Percentiles rank a stretch among this genome's conserved stretches.
These are phyloP conservation scores for Byasa hedistus DNA, from an alignment of 2,888 invertebrate species.

Conservation along the genomic window DNA sequence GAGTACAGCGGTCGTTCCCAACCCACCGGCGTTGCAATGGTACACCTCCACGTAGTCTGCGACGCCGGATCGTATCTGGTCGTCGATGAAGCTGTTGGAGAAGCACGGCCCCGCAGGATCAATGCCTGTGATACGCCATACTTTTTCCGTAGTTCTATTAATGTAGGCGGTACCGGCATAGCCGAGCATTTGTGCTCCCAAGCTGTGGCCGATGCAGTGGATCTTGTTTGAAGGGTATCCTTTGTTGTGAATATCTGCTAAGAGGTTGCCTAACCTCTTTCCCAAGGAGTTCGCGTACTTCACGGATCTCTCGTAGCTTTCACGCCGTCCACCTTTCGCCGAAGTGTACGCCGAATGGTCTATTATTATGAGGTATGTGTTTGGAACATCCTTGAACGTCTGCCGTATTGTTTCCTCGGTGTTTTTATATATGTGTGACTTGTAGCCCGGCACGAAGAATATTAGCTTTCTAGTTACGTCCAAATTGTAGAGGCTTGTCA, in stretches of 20 bases:
- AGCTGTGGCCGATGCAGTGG: constrained; percentile 67
- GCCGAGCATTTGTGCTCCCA: constrained; percentile 67
- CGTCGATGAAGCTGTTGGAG: constrained; percentile 59
- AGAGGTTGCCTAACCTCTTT: constrained; percentile 53
- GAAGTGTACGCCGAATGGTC: constrained; percentile 70
- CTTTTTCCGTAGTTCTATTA: constrained; percentile 55
- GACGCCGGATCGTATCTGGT: constrained; percentile 75
- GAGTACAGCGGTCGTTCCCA: constrained; percentile 73
- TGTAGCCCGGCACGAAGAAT: constrained; percentile 71
- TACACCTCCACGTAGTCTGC: constrained; percentile 81
- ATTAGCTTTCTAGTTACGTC: constrained; percentile 60
- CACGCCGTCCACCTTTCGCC: constrained; percentile 52
- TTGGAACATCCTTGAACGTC: constrained; percentile 58
- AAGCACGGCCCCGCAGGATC: constrained; percentile 75
- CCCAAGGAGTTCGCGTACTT: constrained; percentile 60
- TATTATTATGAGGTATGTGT: constrained; percentile 63
- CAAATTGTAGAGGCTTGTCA: constrained; percentile 55
- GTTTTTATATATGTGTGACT: constrained; percentile 61
- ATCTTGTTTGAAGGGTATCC: constrained; percentile 63
- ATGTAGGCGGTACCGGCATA: constrained; percentile 53
- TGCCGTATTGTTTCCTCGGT: constrained; percentile 62
- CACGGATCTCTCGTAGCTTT: constrained; percentile 68
- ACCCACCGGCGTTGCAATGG: constrained; percentile 80
- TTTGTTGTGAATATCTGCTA: constrained; percentile 51
- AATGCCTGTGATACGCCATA: constrained; percentile 63